Percentiles rank a stretch among this genome's conserved stretches.
Conservation (phyloP, 2,888 invertebrate species). For the Catocala fraxini region DNA sequence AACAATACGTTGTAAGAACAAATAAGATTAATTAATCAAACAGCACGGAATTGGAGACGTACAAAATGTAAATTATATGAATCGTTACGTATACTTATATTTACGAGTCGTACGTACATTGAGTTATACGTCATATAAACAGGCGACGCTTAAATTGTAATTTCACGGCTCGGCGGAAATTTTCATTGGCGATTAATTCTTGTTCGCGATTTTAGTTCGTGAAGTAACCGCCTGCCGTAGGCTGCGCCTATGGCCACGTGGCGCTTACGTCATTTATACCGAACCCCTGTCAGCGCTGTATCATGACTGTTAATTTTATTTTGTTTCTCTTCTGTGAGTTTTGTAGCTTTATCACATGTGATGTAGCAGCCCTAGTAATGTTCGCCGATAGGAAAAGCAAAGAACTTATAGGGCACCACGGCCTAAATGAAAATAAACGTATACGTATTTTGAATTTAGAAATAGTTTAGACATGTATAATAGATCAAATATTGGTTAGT, state of each 20-base stretch:
- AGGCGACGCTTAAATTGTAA: constrained; percentile 81
- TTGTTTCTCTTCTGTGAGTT: constrained; percentile 30
- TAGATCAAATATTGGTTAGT: too few species aligned
- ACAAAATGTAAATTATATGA: background rate
- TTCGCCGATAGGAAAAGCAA: too few species aligned
- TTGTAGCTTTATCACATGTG: constrained; percentile 22
- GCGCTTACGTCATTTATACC: constrained; percentile 58
- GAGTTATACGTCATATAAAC: constrained; percentile 67
- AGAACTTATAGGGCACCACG: too few species aligned
- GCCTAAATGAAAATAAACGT: too few species aligned
- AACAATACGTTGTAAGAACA: too few species aligned
- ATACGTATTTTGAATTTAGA: too few species aligned
- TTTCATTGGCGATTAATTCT: constrained; percentile 84
- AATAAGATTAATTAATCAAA: too few species aligned
- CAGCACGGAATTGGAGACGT: too few species aligned
- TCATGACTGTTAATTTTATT: constrained; percentile 48
- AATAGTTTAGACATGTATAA: too few species aligned
- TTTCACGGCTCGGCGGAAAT: constrained; percentile 83
- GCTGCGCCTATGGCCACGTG: constrained; percentile 53
- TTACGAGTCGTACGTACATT: constrained; percentile 22
- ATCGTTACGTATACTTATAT: background rate
- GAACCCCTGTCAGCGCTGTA: constrained; percentile 43
- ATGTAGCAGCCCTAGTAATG: too few species aligned
- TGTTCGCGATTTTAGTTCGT: constrained; percentile 73
- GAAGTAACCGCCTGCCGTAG: constrained; percentile 56